These are phyloP conservation scores for Exephanes ischioxanthus DNA, from an alignment of 2,888 invertebrate genomes.

Conservation along the genomic window DNA sequence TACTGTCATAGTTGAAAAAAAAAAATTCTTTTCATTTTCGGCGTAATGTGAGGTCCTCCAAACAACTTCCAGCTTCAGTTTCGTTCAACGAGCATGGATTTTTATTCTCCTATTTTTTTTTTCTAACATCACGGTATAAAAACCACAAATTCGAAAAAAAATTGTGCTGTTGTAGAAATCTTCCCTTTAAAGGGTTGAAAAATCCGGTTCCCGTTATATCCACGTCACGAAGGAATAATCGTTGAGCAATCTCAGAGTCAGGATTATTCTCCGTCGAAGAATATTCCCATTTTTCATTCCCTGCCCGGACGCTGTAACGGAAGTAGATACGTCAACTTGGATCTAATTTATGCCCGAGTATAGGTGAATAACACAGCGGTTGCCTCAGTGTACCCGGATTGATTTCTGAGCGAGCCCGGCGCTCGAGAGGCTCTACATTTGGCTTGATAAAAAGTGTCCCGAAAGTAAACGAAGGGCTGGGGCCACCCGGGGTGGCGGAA, in stretches of 20 bases:
- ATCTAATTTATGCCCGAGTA: constrained; percentile 51
- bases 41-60: too few relatives aligned
- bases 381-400: constrained; percentile 54
- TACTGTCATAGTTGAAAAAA: too few relatives aligned
- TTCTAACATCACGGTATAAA: not conserved
- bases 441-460: constrained; percentile 64
- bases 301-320: constrained; percentile 1
- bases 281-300: constrained; percentile 47
- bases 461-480: constrained; percentile 66
- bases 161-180: not conserved
- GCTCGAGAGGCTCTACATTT: constrained; percentile 42
- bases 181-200: not conserved
- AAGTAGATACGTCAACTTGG: constrained; percentile 57
- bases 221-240: not conserved
- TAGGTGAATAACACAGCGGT: constrained; percentile 42
- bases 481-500: constrained; percentile 43
- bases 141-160: not conserved
- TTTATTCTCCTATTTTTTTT: not conserved
- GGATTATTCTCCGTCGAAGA: constrained; percentile 4
- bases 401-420: constrained; percentile 58
- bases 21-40: too few relatives aligned
- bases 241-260: not conserved
- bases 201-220: not conserved
- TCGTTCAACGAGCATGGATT: not conserved
- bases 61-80: too few relatives aligned